Conservation (phyloP, 2,888 invertebrate genomes). For the Deroplatys truncata region DNA sequence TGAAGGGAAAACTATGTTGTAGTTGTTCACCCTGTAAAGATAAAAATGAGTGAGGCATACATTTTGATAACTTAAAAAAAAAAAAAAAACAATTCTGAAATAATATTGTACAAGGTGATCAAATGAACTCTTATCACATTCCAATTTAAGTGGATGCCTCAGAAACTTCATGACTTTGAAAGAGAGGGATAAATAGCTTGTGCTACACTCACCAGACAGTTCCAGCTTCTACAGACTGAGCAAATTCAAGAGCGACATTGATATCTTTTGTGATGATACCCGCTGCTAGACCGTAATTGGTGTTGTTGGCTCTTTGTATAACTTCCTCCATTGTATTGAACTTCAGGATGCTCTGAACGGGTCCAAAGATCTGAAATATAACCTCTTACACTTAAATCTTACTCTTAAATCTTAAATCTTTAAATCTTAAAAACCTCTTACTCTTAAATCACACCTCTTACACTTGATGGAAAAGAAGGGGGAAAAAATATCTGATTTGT, state of each 20-base stretch:
- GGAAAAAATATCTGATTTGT: not conserved
- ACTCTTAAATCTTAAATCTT: too few species aligned
- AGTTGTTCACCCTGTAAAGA: constrained; percentile 78
- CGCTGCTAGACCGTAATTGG: constrained; percentile 90
- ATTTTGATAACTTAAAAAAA: not conserved
- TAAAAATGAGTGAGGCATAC: not conserved
- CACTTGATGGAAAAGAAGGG: not conserved
- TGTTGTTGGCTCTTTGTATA: constrained; percentile 81
- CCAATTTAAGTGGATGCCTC: too few species aligned
- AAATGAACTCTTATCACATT: too few species aligned
- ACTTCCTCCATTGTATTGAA: constrained; percentile 85
- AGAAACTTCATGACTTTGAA: too few species aligned
- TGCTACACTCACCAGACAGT: constrained; percentile 66
- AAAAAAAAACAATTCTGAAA: not conserved
- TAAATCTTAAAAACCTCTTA: too few species aligned
- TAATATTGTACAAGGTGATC: not conserved
- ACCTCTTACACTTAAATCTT: too few species aligned
- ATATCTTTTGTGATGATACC: constrained; percentile 89
- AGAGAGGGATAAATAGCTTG: not conserved
- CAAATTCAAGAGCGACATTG: constrained; percentile 67
- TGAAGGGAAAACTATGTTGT: constrained; percentile 77
- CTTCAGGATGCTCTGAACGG: constrained; percentile 88
- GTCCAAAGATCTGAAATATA: constrained; percentile 82
- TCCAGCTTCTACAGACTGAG: constrained; percentile 74
- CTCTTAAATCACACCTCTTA: too few species aligned